phyloP scores from a whole-genome alignment of 1,140 invertebrate species.

The Andrena cerasifolii region DNA sequence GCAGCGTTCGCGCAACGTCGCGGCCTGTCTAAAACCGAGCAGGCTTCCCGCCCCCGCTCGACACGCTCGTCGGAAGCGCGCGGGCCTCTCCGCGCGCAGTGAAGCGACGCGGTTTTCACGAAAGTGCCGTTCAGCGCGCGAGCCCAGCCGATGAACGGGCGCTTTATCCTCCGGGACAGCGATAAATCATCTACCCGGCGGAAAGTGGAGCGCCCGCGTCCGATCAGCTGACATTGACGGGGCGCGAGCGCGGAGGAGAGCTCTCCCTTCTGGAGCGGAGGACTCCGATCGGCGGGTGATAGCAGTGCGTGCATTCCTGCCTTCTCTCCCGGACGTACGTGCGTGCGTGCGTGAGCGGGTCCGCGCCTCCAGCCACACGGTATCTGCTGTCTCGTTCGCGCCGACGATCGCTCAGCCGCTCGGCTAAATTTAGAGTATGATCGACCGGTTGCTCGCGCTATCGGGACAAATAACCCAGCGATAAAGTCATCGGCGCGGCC shows the following conservation, averaged over 20 bases:
- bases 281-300: constrained; percentile 24
- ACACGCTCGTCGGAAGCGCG: too few relatives aligned
- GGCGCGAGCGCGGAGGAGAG: constrained; percentile 2
- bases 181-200: constrained; percentile 41
- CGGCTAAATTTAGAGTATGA: constrained; percentile 74
- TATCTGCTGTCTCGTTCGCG: neutral
- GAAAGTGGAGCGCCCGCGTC: neutral
- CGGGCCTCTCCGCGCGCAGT: too few relatives aligned
- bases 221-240: constrained; percentile 64
- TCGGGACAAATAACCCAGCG: constrained; percentile 64
- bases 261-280: neutral
- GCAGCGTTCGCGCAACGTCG: too few relatives aligned
- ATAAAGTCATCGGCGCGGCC: constrained; percentile 61
- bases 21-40: too few relatives aligned
- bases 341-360: constrained; percentile 15
- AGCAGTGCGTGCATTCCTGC: constrained; percentile 39
- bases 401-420: neutral
- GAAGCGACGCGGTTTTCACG: too few relatives aligned
- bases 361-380: too few relatives aligned
- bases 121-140: constrained; percentile 12
- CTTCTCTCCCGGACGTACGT: constrained; percentile 31
- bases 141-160: constrained; percentile 17
- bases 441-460: constrained; percentile 66
- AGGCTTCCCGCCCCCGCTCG: too few relatives aligned
- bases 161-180: constrained; percentile 19